Conservation (phyloP, 2,888 invertebrate species). For the Beris morrisii region DNA sequence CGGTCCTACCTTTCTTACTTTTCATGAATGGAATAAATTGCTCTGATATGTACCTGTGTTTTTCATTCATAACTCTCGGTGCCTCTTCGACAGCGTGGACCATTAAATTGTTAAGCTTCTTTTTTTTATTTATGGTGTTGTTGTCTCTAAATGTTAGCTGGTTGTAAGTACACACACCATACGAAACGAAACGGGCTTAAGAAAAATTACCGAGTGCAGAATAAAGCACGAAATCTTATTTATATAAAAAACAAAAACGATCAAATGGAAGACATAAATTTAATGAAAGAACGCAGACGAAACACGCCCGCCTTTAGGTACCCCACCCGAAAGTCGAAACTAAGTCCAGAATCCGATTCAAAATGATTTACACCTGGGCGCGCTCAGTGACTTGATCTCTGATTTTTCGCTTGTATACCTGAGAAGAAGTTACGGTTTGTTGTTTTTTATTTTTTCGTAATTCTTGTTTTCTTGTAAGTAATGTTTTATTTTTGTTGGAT, state of each 20-base stretch:
- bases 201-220: too few species aligned
- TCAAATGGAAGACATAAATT: conserved; percentile 27
- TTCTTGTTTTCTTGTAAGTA: conserved; percentile 9
- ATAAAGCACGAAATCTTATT: background rate
- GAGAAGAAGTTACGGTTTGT: conserved; percentile 6
- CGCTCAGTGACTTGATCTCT: conserved; percentile 40
- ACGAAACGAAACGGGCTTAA: too few species aligned
- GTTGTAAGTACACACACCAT: background rate
- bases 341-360: background rate
- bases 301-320: conserved; percentile 36
- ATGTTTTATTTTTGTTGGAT: conserved; percentile 3
- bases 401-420: conserved; percentile 11
- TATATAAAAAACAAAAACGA: background rate
- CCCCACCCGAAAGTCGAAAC: conserved; percentile 30
- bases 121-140: too few species aligned
- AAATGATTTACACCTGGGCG: conserved; percentile 54
- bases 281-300: conserved; percentile 37
- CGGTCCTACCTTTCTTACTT: too few species aligned
- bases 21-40: conserved; percentile 11
- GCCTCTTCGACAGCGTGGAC: conserved; percentile 3
- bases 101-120: too few species aligned
- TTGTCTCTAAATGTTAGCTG: too few species aligned
- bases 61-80: conserved; percentile 18
- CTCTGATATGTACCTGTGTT: background rate
- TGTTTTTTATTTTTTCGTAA: conserved; percentile 4